These are phyloP conservation scores for Geotrupes spiniger DNA, from an alignment of 2,888 invertebrate species.

Conservation along the genomic window DNA sequence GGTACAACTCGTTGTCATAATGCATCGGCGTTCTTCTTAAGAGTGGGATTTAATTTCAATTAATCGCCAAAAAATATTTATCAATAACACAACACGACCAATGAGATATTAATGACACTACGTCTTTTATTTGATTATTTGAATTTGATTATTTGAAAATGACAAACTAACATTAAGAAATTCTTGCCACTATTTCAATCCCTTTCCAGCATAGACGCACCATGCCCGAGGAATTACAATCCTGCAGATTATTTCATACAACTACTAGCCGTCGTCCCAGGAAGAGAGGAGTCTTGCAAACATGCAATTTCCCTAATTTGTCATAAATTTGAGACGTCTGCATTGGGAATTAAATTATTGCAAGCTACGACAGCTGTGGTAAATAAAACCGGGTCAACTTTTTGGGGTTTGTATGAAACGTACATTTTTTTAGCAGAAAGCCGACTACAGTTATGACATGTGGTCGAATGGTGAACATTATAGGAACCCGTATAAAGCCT, in stretches of 20 bases:
- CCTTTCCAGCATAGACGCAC: slow-evolving; percentile 70
- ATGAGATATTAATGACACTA: too few species aligned
- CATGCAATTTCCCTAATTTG: slow-evolving; percentile 77
- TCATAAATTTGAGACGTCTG: slow-evolving; percentile 68
- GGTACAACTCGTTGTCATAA: too few species aligned
- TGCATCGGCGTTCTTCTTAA: too few species aligned
- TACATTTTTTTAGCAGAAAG: slow-evolving; percentile 26
- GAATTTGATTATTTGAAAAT: too few species aligned
- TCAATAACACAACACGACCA: too few species aligned
- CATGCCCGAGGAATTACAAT: slow-evolving; percentile 87
- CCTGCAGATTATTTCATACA: slow-evolving; percentile 94
- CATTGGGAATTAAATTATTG: slow-evolving; percentile 59
- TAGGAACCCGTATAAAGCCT: slow-evolving; percentile 69
- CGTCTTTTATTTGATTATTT: too few species aligned
- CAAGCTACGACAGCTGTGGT: slow-evolving; percentile 56
- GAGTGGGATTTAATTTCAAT: too few species aligned
- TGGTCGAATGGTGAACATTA: slow-evolving; percentile 34
- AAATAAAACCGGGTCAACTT: slow-evolving; percentile 8
- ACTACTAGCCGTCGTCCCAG: slow-evolving; percentile 81
- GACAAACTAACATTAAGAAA: too few species aligned
- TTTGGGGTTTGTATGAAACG: too few species aligned
- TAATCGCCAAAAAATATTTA: too few species aligned
- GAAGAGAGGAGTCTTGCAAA: slow-evolving; percentile 74
- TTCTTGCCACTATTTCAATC: too few species aligned
- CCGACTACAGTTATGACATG: slow-evolving; percentile 36